These are phyloP conservation scores for Eulemur rufifrons DNA, from an alignment of 2,113 vertebrate species.

Conservation along the genomic window DNA sequence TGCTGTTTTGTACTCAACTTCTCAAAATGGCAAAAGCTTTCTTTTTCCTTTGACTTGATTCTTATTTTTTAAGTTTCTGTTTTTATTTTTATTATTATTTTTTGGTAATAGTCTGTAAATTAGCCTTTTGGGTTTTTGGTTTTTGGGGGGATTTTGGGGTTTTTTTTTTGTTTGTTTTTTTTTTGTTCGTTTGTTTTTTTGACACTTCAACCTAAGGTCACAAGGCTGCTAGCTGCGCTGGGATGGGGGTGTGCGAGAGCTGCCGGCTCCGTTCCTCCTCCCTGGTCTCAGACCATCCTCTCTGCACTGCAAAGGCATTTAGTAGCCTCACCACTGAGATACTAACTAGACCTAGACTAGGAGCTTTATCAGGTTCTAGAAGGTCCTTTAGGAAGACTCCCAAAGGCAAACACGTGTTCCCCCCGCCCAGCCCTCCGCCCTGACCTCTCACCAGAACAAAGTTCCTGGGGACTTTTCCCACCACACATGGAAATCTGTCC, in stretches of 20 bases:
- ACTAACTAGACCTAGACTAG: conserved; percentile 34
- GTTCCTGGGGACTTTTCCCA: conserved; percentile 16
- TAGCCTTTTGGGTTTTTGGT: not conserved
- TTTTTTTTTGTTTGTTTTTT: not conserved
- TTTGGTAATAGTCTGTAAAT: conserved; percentile 65
- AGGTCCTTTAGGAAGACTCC: conserved; percentile 27
- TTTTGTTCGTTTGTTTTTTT: not conserved
- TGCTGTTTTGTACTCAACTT: conserved; percentile 65
- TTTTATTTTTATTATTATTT: not conserved
- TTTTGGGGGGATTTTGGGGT: not conserved
- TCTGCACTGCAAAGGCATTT: not conserved
- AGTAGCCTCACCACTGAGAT: not conserved
- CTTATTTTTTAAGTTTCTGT: not conserved
- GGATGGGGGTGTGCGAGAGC: conserved; percentile 40
- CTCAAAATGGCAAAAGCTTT: conserved; percentile 62
- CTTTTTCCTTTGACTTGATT: conserved; percentile 31
- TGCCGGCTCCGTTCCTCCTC: not conserved
- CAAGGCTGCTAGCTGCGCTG: conserved; percentile 31
- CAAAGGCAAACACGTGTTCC: conserved; percentile 48
- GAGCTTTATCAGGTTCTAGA: conserved; percentile 51
- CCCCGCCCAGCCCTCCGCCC: not conserved
- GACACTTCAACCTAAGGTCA: conserved; percentile 7
- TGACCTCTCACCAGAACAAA: not conserved
- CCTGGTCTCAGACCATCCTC: not conserved
- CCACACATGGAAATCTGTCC: conserved; percentile 33